Conservation (phyloP, 2,113 vertebrate species). For the Elephantulus edwardii region DNA sequence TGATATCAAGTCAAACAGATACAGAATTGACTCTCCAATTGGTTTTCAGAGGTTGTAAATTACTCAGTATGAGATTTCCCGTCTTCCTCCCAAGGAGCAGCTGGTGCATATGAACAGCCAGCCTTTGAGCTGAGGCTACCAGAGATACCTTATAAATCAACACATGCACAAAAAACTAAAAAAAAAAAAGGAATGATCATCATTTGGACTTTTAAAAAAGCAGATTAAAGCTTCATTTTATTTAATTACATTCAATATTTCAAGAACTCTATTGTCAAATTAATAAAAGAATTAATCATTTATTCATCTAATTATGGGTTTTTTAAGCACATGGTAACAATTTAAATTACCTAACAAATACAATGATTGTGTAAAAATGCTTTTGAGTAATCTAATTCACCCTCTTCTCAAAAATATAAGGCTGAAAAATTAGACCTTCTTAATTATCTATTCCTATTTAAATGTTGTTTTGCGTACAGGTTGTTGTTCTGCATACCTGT, state of each 20-base stretch:
- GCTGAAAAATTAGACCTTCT: neutral
- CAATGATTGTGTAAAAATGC: neutral
- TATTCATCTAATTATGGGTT: neutral
- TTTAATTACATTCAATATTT: neutral
- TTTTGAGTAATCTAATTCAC: neutral
- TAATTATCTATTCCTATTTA: neutral
- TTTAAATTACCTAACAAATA: neutral
- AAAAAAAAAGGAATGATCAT: neutral
- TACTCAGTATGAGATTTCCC: no score
- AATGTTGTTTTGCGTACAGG: no score
- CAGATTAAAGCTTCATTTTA: neutral
- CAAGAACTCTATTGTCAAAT: neutral
- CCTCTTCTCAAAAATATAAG: fast-evolving
- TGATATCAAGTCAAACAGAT: no score
- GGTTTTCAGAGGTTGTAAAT: no score
- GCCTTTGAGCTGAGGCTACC: no score
- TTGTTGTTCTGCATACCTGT: no score
- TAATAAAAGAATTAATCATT: neutral
- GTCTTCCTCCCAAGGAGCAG: no score
- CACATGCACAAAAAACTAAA: no score
- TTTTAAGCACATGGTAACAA: neutral
- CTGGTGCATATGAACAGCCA: no score
- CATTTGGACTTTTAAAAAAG: neutral
- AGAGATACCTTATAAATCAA: no score
- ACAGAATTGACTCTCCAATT: no score